These are phyloP conservation scores for Nudaria mundana DNA, from an alignment of 2,888 invertebrate species.

Conservation along the genomic window DNA sequence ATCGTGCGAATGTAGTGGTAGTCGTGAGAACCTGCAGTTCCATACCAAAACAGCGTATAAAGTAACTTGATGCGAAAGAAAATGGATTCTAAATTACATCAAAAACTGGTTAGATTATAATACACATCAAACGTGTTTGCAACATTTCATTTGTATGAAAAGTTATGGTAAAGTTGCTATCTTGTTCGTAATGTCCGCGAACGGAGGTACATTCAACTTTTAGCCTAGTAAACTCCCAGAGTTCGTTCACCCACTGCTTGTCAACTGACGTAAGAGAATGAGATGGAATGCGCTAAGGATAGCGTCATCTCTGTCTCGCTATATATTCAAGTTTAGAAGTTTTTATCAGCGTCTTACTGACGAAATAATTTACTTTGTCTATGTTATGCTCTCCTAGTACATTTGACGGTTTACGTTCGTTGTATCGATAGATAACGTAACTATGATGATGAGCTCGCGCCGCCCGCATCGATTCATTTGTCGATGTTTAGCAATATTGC, in stretches of 20 bases:
- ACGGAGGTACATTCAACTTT: slow-evolving; percentile 81
- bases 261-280: slow-evolving; percentile 77
- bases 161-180: slow-evolving; percentile 79
- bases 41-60: slow-evolving; percentile 45
- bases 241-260: slow-evolving; percentile 82
- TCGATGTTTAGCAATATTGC: slow-evolving; percentile 15
- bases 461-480: slow-evolving; percentile 36
- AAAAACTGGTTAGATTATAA: slow-evolving; percentile 34
- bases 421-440: slow-evolving; percentile 72
- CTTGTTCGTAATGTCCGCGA: slow-evolving; percentile 82
- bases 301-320: slow-evolving; percentile 56
- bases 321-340: slow-evolving; percentile 72
- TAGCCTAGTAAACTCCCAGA: slow-evolving; percentile 81
- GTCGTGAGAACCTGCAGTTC: slow-evolving; percentile 74
- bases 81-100: slow-evolving; percentile 41
- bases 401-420: slow-evolving; percentile 74
- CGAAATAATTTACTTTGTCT: slow-evolving; percentile 72
- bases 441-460: slow-evolving; percentile 41
- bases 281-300: slow-evolving; percentile 54
- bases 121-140: slow-evolving; percentile 52
- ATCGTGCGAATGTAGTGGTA: slow-evolving; percentile 64
- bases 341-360: slow-evolving; percentile 71
- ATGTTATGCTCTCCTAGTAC: slow-evolving; percentile 70
- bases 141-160: slow-evolving; percentile 37
- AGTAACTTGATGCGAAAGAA: slow-evolving; percentile 31